Evolutionary conservation across 2,888 invertebrate genomes (phyloP), one percentile per base, ranked within the genome.

Genomic region (Helobdella robusta): DNA sequence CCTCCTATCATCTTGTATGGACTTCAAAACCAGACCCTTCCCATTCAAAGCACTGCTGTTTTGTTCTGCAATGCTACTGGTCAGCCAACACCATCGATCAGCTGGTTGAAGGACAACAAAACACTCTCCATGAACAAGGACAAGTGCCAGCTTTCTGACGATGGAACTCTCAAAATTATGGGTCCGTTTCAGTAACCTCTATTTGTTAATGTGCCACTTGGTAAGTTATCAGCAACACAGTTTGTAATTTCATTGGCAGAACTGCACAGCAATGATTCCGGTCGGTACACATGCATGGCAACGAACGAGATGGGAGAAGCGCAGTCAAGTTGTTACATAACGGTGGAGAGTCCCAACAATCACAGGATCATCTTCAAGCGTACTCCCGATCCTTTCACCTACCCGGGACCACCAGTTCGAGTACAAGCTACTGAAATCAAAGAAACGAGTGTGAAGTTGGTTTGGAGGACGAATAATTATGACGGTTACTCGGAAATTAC

Each of bases 1-100:
- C 91, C 91, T 18, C 91, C 91, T 52, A 86, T 90, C 72, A 89
- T 92, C 73, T 86, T 87, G 78, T 84, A 88, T 69, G 89, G 89
- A 1, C 90, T 91, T 8, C 86, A 87, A 67, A 91, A 91, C 82
- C 90, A 90, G 81, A 91, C 91, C 0, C 79, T 91, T 48, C 86
- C 88, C 25, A 80, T 87, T 64, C 86, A 86, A 71, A 86, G 86
- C 70, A 84, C 86, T 71, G 89, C 89, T 18, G 85, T 86, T 71
- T 79, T 92, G 73, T 87, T 88, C 30, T 92, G 91, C 76, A 85
- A 87, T 70, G 88, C 87, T 1, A 83, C 84, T 70, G 89, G 89
- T 0, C 84, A 84, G 67, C 86, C 87, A 0, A 68, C 71, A 11
- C 58, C 84, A 85, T 69, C 86, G 83, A 69, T 89, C 60, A 84